Evolutionary conservation across 1,140 invertebrate genomes (phyloP).

Genomic region (Diachasma alloeum): DNA sequence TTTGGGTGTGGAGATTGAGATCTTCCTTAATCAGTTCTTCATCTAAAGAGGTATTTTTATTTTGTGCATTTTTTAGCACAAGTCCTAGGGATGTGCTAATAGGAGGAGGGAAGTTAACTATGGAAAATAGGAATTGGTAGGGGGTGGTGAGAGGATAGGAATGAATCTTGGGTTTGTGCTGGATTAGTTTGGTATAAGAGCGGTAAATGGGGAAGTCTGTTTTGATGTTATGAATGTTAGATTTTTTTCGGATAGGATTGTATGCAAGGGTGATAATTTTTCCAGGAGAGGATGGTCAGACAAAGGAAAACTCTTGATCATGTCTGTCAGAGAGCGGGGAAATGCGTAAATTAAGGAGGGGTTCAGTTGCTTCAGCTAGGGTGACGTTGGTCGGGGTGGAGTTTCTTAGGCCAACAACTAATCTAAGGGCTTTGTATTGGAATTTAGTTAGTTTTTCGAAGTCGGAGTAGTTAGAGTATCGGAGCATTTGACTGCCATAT

Average conservation of each 20-base stretch:
- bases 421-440: background rate
- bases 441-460: background rate
- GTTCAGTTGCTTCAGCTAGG: background rate
- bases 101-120: background rate
- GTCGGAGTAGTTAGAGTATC: background rate
- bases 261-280: background rate
- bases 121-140: background rate
- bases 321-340: background rate
- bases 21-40: background rate
- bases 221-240: background rate
- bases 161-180: background rate
- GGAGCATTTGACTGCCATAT: background rate
- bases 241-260: background rate
- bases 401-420: background rate
- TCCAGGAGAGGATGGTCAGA: background rate
- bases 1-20: background rate
- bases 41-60: background rate
- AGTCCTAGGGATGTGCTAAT: background rate
- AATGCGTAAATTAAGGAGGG: background rate
- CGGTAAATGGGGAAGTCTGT: background rate
- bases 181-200: background rate
- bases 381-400: slow-evolving; percentile 14
- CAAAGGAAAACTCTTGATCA: background rate
- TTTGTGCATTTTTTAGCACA: background rate
- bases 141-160: background rate